Evolutionary conservation across 2,113 vertebrate genomes (phyloP).

Genomic region (Sinosuthora webbiana): DNA sequence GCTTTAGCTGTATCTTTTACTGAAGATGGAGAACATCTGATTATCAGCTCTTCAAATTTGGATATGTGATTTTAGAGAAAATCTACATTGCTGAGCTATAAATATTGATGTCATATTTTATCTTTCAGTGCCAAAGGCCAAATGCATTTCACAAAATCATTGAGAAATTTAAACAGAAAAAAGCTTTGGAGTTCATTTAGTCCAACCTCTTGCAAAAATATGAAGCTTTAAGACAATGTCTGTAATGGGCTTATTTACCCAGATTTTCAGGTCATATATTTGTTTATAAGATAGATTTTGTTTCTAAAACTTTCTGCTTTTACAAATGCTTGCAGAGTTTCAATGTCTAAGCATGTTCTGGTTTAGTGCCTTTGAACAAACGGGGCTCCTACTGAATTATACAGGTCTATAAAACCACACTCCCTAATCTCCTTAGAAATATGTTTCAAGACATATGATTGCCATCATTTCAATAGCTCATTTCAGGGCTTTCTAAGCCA

Average conservation of each 20-base stretch:
- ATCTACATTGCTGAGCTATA: background rate
- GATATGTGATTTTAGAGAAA: background rate
- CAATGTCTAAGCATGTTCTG: background rate
- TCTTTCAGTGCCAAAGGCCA: background rate
- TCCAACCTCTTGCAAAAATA: background rate
- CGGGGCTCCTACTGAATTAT: background rate
- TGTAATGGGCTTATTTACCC: background rate
- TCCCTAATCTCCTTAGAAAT: background rate
- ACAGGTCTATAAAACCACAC: background rate
- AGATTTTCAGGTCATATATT: background rate
- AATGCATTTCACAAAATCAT: background rate
- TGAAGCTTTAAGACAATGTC: background rate
- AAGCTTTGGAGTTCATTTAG: background rate
- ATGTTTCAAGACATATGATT: background rate
- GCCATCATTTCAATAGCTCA: background rate
- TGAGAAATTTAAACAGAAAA: slow-evolving; percentile 2
- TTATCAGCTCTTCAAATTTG: slow-evolving; percentile 21
- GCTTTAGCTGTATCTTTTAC: background rate
- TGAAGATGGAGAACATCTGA: background rate
- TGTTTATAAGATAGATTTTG: background rate
- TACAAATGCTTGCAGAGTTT: background rate
- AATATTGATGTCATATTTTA: background rate
- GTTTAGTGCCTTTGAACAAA: background rate
- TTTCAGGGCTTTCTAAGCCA: background rate
- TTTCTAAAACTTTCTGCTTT: background rate